A percentile compares a stretch with the other conserved stretches of the same genome.
These are phyloP conservation scores for Panthera leo DNA, from an alignment of 2,113 vertebrate species.

Conservation along the genomic window DNA sequence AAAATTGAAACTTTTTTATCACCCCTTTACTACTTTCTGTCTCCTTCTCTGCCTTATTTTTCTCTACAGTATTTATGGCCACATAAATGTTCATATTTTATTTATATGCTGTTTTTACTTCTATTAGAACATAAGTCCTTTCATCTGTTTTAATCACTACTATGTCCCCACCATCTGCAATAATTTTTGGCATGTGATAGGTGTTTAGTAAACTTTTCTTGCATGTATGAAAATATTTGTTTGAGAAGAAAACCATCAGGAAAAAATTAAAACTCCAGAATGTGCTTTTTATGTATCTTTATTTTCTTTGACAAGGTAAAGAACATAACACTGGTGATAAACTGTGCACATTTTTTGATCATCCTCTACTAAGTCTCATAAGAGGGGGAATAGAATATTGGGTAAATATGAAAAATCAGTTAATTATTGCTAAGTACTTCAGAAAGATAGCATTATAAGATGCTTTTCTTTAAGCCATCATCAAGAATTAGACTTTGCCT, in stretches of 20 bases:
- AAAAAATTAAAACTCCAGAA: neutral
- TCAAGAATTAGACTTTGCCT: neutral
- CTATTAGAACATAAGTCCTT: neutral
- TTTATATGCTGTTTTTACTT: neutral
- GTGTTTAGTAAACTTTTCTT: neutral
- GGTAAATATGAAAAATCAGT: neutral
- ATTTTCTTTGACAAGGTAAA: neutral
- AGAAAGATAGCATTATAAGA: neutral
- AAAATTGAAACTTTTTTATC: neutral
- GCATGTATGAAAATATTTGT: neutral
- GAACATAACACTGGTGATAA: neutral
- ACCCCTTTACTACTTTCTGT: neutral
- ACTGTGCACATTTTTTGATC: neutral
- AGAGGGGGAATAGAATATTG: neutral
- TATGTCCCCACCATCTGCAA: neutral
- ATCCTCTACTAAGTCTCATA: neutral
- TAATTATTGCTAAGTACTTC: neutral
- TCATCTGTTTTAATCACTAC: neutral
- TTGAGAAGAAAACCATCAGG: neutral
- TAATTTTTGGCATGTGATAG: neutral
- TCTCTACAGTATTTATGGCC: neutral
- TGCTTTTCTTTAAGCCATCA: neutral
- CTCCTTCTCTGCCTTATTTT: neutral
- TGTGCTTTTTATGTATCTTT: slow-evolving; percentile 9
- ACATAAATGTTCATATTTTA: neutral